Conservation (phyloP, 2,113 vertebrate species). For the Abramis brama region DNA sequence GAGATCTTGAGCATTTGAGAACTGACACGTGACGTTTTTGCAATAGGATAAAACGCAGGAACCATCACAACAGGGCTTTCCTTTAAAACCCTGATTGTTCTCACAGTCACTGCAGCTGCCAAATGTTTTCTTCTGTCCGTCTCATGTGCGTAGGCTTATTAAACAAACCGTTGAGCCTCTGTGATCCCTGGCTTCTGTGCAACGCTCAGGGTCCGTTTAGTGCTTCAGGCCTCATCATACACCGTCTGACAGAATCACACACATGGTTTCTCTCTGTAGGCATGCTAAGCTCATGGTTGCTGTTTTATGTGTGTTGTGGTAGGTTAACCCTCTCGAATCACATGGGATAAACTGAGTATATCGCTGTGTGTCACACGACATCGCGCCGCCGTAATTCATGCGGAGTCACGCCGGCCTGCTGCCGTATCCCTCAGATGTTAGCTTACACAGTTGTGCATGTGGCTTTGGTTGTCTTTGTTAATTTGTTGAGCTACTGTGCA, state of each 20-base stretch:
- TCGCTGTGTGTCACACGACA: neutral
- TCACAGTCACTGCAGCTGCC: conserved; percentile 50
- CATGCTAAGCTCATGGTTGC: too few species aligned
- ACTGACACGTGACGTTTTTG: neutral
- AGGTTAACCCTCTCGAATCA: too few species aligned
- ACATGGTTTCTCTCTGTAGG: conserved; percentile 43
- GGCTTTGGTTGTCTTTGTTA: conserved; percentile 29
- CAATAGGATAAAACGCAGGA: neutral
- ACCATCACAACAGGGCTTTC: neutral
- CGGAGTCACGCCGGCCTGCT: neutral
- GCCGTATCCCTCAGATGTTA: neutral
- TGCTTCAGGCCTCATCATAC: conserved; percentile 55
- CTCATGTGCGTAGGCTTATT: conserved; percentile 56
- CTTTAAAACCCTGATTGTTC: conserved; percentile 47
- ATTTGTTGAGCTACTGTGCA: conserved; percentile 34
- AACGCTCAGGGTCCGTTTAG: conserved; percentile 58
- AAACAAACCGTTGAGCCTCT: conserved; percentile 60
- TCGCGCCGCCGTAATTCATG: neutral
- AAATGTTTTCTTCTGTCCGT: conserved; percentile 45
- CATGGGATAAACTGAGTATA: neutral
- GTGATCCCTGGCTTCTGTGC: conserved; percentile 65
- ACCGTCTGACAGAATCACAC: conserved; percentile 29
- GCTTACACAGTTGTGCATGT: conserved; percentile 14
- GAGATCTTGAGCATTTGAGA: neutral
- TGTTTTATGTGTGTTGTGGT: too few species aligned